These are phyloP conservation scores for Harpagoxenus sublaevis DNA, from an alignment of 2,888 invertebrate species.

Conservation along the genomic window DNA sequence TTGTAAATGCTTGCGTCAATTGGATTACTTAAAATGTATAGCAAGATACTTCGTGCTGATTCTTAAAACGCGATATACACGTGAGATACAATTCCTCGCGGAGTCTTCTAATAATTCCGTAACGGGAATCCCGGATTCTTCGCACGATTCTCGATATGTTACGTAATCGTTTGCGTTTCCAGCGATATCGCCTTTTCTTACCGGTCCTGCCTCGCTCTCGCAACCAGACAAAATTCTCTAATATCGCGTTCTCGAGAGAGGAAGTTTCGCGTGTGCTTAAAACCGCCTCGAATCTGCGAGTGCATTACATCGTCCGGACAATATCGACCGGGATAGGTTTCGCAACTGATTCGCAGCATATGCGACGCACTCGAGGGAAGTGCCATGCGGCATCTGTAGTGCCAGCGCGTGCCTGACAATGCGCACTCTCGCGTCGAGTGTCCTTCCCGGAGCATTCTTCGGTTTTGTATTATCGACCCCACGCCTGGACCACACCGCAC, in stretches of 20 bases:
- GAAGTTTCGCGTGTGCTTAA: conserved; percentile 58
- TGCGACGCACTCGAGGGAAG: conserved; percentile 80
- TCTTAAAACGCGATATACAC: neutral
- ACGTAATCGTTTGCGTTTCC: conserved; percentile 8
- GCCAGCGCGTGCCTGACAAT: conserved; percentile 85
- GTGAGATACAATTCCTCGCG: neutral
- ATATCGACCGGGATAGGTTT: conserved; percentile 74
- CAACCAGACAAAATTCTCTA: conserved; percentile 49
- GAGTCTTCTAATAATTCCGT: neutral
- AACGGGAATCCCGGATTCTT: neutral
- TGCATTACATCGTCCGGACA: conserved; percentile 54
- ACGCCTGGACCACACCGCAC: conserved; percentile 72
- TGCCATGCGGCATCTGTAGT: conserved; percentile 83
- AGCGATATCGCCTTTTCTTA: neutral
- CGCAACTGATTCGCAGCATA: conserved; percentile 84
- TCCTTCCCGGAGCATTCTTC: conserved; percentile 71
- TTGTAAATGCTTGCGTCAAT: neutral
- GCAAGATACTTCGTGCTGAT: neutral
- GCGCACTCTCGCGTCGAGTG: conserved; percentile 80
- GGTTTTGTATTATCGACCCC: conserved; percentile 76
- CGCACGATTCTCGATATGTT: conserved; percentile 3
- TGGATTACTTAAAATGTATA: neutral
- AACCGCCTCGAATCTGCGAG: conserved; percentile 34
- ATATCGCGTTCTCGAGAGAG: conserved; percentile 56
- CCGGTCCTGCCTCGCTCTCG: conserved; percentile 47